Evolutionary conservation across 2,888 invertebrate genomes (phyloP), one percentile per base, ranked within the genome.

Genomic region (Drosophila prostipennis): DNA sequence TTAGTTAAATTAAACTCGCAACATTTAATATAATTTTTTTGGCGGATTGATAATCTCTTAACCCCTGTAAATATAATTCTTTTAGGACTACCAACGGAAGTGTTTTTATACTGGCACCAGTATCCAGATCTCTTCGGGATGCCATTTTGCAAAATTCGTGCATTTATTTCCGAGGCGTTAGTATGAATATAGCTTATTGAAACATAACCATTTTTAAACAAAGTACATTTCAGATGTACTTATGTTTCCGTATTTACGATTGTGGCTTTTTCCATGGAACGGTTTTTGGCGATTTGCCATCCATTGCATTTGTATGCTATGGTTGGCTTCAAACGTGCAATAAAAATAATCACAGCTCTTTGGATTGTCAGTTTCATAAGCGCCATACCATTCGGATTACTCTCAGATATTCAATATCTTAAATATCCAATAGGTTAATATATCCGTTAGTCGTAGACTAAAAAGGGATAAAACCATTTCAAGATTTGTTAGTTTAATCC

Each of bases 201-300:
- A 7, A 53, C 52, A 1, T 7, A 26, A 3, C 2, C 6, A 36
- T 7, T 11, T 6, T 3, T 13, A 23, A 40, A 16, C 4, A 19
- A 40, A 29, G 7, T 19, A 10, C 8, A 54, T 68, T 8, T 16
- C 92, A 97, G 97, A 91, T 96, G 97, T 0, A 96, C 97, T 0
- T 97, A 98, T 92, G 97, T 97, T 1, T 98, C 98, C 1, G 96
- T 98, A 52, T 92, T 98, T 89, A 98, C 98, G 26, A 98, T 98
- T 79, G 97, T 97, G 46, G 97, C 97, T 3, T 98, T 98, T 92
- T 97, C 98, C 0, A 94, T 96, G 92, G 98, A 98, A 92, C 94
- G 98, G 45, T 97, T 97, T 93, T 92, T 98, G 77, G 98, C 98
- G 36, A 98, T 98, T 88, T 98, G 98, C 90, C 96, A 97, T 90